A percentile compares a stretch with the other conserved stretches of the same genome.
Evolutionary conservation across 2,888 invertebrate species (phyloP).

Genomic region (Drosophila falleni): DNA sequence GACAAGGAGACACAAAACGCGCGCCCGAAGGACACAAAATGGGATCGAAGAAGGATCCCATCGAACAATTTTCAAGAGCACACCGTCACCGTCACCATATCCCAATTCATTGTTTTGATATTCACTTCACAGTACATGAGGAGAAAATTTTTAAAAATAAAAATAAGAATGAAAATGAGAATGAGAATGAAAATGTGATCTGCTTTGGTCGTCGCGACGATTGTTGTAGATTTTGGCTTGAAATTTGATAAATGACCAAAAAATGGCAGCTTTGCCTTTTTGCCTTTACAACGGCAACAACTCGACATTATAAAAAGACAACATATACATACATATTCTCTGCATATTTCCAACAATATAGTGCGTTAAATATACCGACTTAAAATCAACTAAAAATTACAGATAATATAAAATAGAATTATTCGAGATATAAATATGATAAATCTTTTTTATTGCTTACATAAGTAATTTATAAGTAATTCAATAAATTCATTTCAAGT

Average conservation of each 20-base stretch:
- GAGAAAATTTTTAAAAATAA: conserved; percentile 9
- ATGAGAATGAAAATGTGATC: conserved; percentile 59
- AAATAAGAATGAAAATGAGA: conserved; percentile 23
- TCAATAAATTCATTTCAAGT: too few species aligned
- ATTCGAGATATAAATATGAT: too few species aligned
- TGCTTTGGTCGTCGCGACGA: conserved; percentile 59
- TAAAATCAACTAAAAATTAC: too few species aligned
- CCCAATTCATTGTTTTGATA: conserved; percentile 72
- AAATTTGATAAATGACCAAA: conserved; percentile 78
- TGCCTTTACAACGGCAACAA: not conserved
- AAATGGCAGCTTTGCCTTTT: conserved; percentile 37
- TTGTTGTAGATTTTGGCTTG: conserved; percentile 61
- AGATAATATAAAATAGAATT: too few species aligned
- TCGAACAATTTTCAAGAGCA: conserved; percentile 39
- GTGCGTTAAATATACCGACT: too few species aligned
- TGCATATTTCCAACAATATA: not conserved
- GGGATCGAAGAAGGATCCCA: conserved; percentile 46
- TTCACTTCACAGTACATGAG: conserved; percentile 62
- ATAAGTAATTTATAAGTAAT: too few species aligned
- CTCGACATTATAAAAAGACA: conserved; percentile 7
- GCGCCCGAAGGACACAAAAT: conserved; percentile 62
- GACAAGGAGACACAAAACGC: conserved; percentile 65
- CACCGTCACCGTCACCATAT: conserved; percentile 37
- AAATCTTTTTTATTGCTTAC: too few species aligned
- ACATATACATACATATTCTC: conserved; percentile 7